Base-by-base conservation (phyloP, 2,888 invertebrate genomes). In the Meliscaeva auricollis region DNA sequence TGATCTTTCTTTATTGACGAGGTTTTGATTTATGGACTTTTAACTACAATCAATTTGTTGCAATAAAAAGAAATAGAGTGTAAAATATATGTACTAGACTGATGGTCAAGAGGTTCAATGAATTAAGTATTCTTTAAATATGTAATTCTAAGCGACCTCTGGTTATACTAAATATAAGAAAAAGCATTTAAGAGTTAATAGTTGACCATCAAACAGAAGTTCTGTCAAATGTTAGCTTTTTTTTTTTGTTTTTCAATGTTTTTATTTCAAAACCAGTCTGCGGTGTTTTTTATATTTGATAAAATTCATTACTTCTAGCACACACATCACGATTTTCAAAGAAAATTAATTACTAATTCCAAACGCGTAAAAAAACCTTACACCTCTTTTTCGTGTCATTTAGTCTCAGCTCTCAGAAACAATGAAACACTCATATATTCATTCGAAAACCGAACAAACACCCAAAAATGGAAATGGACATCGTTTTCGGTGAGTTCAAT, bases 401-500 rank as follows among this genome's bases (percentile, higher is more conserved):
- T 44, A 38, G 7, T 52, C 26, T 32, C 17, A 50, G 35, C 46
- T 48, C 46, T 48, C 35, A 50, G 30, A 13, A 41, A 41, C 26
- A 64, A 20, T 20, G n/a, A 64, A 30, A 50, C 17, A 83, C n/a
- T 30, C 30, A 46, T 44, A 6, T 4, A 1, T 30, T 46, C 15
- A 46, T 30, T 38, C 30, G 7, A 46, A 30, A 64, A 30, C 4
- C 17, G 7, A 30, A 69, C 7, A 69, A 69, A 46, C 22, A 8
- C 46, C 56, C 73, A n/a, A 48, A 78, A 32, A 69, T 69, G 78
- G 82, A 68, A 56, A 74, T 38, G 41, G 56, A 69, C 32, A 60
- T 54, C 60, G 20, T 73, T 62, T 64, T 60, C 54, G 62, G 64
- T 41, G 78, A 83, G 82, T 83, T 83, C 82, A 83, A 54, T 83